phyloP scores from a whole-genome alignment of 2,113 vertebrate genomes.

The Aramus guarauna region DNA sequence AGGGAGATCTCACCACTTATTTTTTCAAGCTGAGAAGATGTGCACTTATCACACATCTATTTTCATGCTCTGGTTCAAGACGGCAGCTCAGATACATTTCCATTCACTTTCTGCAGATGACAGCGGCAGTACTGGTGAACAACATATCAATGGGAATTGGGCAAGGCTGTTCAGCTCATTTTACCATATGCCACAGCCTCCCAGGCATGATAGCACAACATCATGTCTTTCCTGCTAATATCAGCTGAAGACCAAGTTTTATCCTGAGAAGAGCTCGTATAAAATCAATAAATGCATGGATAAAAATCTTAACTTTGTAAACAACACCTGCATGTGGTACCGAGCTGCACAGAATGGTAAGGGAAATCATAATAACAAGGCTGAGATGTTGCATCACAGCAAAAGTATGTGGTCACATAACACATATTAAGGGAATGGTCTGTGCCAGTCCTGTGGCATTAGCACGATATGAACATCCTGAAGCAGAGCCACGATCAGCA shows the following conservation, averaged over 20 bases:
- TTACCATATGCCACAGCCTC: neutral
- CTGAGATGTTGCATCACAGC: neutral
- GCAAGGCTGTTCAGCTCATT: neutral
- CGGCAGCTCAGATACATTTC: neutral
- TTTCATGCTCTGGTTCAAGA: neutral
- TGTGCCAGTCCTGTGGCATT: neutral
- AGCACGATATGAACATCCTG: neutral
- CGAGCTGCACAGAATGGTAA: neutral
- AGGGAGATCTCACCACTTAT: neutral
- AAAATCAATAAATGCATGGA: neutral
- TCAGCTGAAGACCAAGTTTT: neutral
- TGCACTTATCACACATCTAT: neutral
- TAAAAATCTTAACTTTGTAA: neutral
- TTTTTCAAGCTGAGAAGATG: neutral
- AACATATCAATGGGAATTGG: neutral
- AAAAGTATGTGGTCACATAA: neutral
- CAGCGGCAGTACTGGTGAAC: neutral
- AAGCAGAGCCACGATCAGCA: neutral
- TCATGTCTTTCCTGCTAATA: neutral
- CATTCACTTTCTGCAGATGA: neutral
- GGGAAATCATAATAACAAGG: neutral
- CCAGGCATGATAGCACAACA: rapidly evolving
- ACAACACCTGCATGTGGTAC: neutral
- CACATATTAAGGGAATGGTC: neutral
- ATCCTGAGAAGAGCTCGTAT: neutral